phyloP scores from a whole-genome alignment of 2,113 vertebrate genomes.

The Nycticorax nycticorax region DNA sequence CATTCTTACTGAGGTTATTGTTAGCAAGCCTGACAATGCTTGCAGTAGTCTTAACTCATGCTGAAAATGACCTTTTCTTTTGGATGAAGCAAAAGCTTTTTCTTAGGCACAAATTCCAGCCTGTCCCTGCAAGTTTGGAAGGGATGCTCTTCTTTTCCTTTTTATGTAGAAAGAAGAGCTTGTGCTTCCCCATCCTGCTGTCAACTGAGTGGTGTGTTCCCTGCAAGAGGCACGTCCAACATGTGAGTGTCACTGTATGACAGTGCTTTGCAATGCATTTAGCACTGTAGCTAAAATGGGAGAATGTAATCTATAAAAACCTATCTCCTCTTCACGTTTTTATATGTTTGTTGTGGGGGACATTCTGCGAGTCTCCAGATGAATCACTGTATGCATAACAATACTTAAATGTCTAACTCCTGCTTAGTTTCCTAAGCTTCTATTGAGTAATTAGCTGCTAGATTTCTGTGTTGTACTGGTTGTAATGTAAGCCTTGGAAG shows the following conservation, averaged over 20 bases:
- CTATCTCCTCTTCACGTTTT: neutral
- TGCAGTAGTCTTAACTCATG: neutral
- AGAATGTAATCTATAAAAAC: neutral
- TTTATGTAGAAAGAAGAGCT: neutral
- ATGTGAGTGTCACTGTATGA: neutral
- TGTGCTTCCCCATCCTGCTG: neutral
- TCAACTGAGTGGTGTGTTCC: neutral
- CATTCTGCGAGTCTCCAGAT: neutral
- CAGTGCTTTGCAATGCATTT: neutral
- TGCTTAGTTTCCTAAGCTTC: neutral
- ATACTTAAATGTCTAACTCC: neutral
- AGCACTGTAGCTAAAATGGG: neutral
- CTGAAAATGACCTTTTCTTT: neutral
- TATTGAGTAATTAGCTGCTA: neutral
- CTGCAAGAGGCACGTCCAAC: neutral
- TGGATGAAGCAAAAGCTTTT: neutral
- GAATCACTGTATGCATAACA: neutral
- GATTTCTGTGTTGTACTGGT: neutral
- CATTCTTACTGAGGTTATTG: neutral
- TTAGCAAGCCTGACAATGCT: neutral
- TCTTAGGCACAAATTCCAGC: neutral
- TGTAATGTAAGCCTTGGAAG: neutral
- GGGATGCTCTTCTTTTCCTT: neutral
- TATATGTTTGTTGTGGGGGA: neutral
- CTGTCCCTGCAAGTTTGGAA: neutral